These are phyloP conservation scores for Amphilophus citrinellus DNA, from an alignment of 2,113 vertebrate species.

Conservation along the genomic window DNA sequence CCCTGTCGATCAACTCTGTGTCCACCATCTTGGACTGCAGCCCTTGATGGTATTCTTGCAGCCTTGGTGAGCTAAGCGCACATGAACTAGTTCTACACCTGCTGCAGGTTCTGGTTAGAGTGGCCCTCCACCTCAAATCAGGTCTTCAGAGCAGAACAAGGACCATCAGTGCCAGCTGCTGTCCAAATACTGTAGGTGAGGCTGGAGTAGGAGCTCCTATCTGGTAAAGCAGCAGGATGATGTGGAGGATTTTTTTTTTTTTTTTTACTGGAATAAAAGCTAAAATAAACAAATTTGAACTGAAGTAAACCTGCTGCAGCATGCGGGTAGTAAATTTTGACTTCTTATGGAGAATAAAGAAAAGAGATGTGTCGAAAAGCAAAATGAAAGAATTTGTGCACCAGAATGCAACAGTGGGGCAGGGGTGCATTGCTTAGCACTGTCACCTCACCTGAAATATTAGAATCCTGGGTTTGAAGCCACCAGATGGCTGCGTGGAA, in stretches of 20 bases:
- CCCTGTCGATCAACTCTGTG: neutral
- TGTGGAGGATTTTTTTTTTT: neutral
- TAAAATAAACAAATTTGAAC: too few relatives aligned
- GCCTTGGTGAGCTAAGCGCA: neutral
- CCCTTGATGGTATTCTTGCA: neutral
- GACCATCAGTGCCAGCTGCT: neutral
- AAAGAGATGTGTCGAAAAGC: too few relatives aligned
- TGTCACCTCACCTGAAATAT: too few relatives aligned
- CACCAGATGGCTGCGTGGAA: too few relatives aligned
- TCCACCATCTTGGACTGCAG: neutral
- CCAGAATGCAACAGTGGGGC: too few relatives aligned
- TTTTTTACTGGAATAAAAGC: too few relatives aligned
- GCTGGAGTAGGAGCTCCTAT: neutral
- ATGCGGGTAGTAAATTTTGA: too few relatives aligned
- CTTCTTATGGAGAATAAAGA: too few relatives aligned
- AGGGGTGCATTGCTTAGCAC: too few relatives aligned
- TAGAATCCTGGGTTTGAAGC: too few relatives aligned
- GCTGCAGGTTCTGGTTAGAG: neutral
- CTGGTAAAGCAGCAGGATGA: neutral
- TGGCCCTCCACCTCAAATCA: neutral
- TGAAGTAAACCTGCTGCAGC: too few relatives aligned
- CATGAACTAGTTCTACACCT: neutral
- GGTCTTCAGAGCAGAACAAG: neutral
- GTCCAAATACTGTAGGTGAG: neutral
- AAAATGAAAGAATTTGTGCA: too few relatives aligned